phyloP scores from a whole-genome alignment of 2,797 vertebrate species.

The Chloroceryle inda region DNA sequence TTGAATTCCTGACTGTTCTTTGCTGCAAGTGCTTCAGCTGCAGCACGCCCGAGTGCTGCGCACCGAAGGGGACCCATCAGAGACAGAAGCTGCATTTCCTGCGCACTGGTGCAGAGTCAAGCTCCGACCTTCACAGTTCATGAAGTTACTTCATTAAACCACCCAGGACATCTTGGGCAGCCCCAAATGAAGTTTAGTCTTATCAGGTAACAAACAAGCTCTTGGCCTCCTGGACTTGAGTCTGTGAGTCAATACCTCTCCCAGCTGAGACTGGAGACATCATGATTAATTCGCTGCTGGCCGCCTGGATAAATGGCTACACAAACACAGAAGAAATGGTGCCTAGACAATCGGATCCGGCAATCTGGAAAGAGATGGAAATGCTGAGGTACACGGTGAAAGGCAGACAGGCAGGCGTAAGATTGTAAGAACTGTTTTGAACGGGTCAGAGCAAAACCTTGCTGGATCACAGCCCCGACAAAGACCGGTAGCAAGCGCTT shows the following conservation, averaged over 20 bases:
- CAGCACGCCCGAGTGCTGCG: neutral
- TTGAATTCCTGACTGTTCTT: neutral
- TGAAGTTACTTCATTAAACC: neutral
- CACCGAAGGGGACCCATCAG: neutral
- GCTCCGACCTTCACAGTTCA: neutral
- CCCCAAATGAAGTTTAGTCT: slow-evolving; percentile 4
- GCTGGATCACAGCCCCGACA: neutral
- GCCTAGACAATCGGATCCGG: neutral
- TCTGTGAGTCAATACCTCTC: slow-evolving; percentile 22
- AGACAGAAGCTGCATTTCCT: neutral
- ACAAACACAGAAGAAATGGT: slow-evolving; percentile 9
- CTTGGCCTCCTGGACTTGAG: neutral
- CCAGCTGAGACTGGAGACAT: slow-evolving; percentile 7
- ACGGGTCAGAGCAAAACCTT: neutral
- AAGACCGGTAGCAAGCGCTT: neutral
- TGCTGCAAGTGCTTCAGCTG: neutral
- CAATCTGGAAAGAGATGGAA: neutral
- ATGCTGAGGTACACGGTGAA: neutral
- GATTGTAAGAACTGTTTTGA: neutral
- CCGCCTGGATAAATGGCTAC: slow-evolving; percentile 6
- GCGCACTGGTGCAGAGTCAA: neutral
- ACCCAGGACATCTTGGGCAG: neutral
- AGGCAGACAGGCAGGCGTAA: neutral
- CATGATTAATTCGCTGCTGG: slow-evolving; percentile 48
- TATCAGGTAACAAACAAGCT: slow-evolving; percentile 25